Percentiles rank a stretch among this genome's conserved stretches.
phyloP scores from a whole-genome alignment of 2,888 invertebrate genomes.

The Ophion slaviceki region DNA sequence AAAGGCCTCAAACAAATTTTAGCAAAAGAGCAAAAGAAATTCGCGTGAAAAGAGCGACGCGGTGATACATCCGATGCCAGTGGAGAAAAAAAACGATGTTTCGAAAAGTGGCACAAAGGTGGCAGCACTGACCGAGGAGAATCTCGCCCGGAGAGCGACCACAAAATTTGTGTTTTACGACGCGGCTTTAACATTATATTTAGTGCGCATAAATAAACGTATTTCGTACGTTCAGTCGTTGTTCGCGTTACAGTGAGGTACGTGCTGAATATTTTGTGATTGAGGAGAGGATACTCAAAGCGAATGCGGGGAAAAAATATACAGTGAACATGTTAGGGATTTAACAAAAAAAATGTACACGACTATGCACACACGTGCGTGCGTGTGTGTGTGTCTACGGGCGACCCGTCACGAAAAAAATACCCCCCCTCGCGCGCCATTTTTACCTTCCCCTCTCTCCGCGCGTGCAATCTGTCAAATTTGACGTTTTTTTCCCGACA shows the following conservation, averaged over 20 bases:
- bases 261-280: constrained; percentile 56
- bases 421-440: constrained; percentile 70
- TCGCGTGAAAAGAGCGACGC: not conserved
- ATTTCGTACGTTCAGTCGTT: constrained; percentile 70
- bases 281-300: constrained; percentile 57
- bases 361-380: constrained; percentile 54
- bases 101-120: constrained; percentile 62
- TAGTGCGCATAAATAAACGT: constrained; percentile 77
- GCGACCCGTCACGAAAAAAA: constrained; percentile 68
- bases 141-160: constrained; percentile 55
- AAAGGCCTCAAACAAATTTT: not conserved
- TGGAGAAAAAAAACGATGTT: not conserved
- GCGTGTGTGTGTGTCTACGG: not conserved
- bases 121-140: constrained; percentile 75
- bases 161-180: constrained; percentile 75
- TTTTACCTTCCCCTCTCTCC: constrained; percentile 29
- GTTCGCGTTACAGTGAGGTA: constrained; percentile 70
- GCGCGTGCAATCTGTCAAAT: constrained; percentile 75
- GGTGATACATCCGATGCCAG: not conserved
- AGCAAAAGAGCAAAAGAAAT: not conserved
- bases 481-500: constrained; percentile 66
- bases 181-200: constrained; percentile 75
- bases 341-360: constrained; percentile 53
- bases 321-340: constrained; percentile 29
- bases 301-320: not conserved